Base-by-base conservation (phyloP, 2,888 invertebrate genomes). In the Torymus texanus region DNA sequence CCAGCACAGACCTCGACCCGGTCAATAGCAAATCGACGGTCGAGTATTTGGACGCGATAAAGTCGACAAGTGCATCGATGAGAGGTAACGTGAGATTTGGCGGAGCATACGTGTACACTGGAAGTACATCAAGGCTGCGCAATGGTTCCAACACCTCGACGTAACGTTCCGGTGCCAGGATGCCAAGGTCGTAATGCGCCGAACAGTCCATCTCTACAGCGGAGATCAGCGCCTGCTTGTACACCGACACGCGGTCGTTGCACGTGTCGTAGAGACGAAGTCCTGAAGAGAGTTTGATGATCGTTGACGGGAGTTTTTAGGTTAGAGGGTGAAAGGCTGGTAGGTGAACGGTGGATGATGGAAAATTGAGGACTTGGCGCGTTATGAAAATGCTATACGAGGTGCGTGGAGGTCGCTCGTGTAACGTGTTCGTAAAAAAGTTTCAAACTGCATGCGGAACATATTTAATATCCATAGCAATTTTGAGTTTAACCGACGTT, bases 261-360 rank as follows among this genome's bases (percentile, higher is more conserved):
- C 90, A 90, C n/a, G 89, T 90, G 83, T 90, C 90, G 79, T 86
- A 87, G 29, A 90, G 79, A 65, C 86, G 88, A 2, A 90, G 14
- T n/a, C 90, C 90, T 90, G 77, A 0, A 18, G 59, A 12, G 24
- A 21, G 50, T 55, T 55, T 8, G 5, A 65, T 29, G 29, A 3
- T 3, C 29, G 29, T 29, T 29, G 29, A 3, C 29, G 4, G 5
- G 29, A 29, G 29, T 29, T 29, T 29, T 29, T 29, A 29, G 29
- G 1, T 3, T 21, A 21, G 21, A 21, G 21, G 21, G 21, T 21
- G 21, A 21, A 21, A 21, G 21, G 21, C 2, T 21, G 21, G 21
- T 21, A 21, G 21, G 21, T 21, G 21, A 21, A 21, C 21, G 21
- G 21, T 21, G 1, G 1, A 2, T 21, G 21, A 21, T 21, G 21